A percentile compares a stretch with the other conserved stretches of the same genome.
phyloP scores from a whole-genome alignment of 2,888 invertebrate genomes.

The Iselma pallidipennis region DNA sequence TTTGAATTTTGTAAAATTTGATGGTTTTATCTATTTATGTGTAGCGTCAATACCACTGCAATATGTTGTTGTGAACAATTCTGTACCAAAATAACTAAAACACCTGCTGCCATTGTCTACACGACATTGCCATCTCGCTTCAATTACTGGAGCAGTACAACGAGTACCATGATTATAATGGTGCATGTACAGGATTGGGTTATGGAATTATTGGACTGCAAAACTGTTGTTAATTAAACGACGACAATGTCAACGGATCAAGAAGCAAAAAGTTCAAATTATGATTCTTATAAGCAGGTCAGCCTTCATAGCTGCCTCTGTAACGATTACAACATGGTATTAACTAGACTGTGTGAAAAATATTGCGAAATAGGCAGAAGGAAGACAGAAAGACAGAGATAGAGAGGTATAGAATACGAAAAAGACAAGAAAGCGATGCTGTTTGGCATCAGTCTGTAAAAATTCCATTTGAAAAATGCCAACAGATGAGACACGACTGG shows the following conservation, averaged over 20 bases:
- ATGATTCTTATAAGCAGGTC: background rate
- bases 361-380: background rate
- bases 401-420: background rate
- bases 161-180: slow-evolving; percentile 29
- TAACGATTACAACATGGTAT: background rate
- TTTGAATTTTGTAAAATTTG: too few species aligned
- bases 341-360: background rate
- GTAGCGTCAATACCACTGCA: background rate
- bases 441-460: slow-evolving; percentile 6
- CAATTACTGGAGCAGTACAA: slow-evolving; percentile 29
- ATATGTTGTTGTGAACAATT: slow-evolving; percentile 23
- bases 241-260: background rate
- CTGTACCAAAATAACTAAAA: slow-evolving; percentile 18
- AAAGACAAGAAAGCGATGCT: background rate
- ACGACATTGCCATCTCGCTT: slow-evolving; percentile 27
- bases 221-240: slow-evolving; percentile 14
- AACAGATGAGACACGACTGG: slow-evolving; percentile 15
- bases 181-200: slow-evolving; percentile 28
- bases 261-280: background rate
- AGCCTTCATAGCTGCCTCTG: background rate
- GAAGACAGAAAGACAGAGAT: background rate
- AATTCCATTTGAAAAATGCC: slow-evolving; percentile 8
- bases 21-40: background rate
- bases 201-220: slow-evolving; percentile 14
- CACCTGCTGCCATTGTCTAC: slow-evolving; percentile 32